Conservation (phyloP, 2,113 vertebrate genomes). For the Butorides virescens region DNA sequence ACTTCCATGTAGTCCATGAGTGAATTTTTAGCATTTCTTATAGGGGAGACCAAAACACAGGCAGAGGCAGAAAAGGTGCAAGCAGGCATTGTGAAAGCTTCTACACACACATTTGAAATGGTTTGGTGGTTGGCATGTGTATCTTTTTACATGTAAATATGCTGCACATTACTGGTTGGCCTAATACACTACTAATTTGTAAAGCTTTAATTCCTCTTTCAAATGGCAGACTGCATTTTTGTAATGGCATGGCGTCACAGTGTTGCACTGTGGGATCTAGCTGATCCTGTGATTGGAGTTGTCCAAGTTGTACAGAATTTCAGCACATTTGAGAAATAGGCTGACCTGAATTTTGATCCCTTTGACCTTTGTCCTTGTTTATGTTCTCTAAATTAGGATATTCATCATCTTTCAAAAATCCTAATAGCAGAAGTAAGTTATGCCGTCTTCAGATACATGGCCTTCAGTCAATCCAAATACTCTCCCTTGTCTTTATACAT, state of each 20-base stretch:
- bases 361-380: background rate
- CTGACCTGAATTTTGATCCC: background rate
- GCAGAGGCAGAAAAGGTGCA: slow-evolving; percentile 56
- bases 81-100: slow-evolving; percentile 48
- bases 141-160: slow-evolving; percentile 27
- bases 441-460: background rate
- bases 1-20: slow-evolving; percentile 49
- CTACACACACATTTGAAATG: slow-evolving; percentile 48
- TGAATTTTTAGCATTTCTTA: background rate
- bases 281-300: background rate
- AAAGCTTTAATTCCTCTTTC: background rate
- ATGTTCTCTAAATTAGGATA: background rate
- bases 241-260: background rate
- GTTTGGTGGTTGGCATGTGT: slow-evolving; percentile 46
- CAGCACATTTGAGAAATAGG: background rate
- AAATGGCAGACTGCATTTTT: background rate
- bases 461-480: background rate
- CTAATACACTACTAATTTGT: background rate
- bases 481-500: background rate
- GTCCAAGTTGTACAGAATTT: background rate
- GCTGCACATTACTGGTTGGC: background rate
- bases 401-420: background rate
- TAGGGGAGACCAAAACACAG: slow-evolving; percentile 29
- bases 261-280: background rate
- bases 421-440: background rate